Evolutionary conservation across 2,113 vertebrate species (phyloP), one percentile per base, ranked within the genome.

Genomic region (Hiodon alosoides): DNA sequence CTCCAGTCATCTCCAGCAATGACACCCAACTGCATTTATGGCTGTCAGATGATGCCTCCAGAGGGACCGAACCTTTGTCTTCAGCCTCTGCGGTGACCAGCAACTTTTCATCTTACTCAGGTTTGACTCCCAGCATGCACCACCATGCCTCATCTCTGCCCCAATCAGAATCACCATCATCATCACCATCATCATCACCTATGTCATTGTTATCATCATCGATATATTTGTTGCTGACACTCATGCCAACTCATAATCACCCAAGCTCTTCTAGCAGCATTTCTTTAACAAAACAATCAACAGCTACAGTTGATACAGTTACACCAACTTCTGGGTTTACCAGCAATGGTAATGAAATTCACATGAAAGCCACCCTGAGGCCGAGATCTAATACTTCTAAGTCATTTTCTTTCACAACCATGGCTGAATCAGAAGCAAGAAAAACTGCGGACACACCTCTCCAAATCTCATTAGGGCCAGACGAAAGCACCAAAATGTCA

Each of bases 111-210:
- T 80, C 87, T 69, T 77, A 80, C 82, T 90, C 95, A 97, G 95
- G 96, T 98, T 91, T 94, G 94, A 89, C 83, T 85, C 84, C 71
- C 71, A 85, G 85, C 80, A 86, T 85, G 90, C 90, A 86, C 82
- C 81, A 74, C 69, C 73, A 84, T 62, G 47, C 81, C 54, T 78
- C 81, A 72, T 76, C 83, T 77, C 71, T 75, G 48, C 74, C 71
- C 73, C 82, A 81, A 16, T 76, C 83, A 71, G 76, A 77, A 78
- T 17, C 31, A 10, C 47, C 5, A 11, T 58, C 50, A 67, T 53
- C 57, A 67, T 60, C 8, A 7, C 54, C 51, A 17, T 77, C 31
- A 9, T 8, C 67, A 47, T 67, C 50, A 69, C 76, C 64, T 17
- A 53, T 59, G n/a, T 83, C 75, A 70, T 78, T 62, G 47, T 68